Base-by-base conservation (phyloP, 2,888 invertebrate species). In the Chalcis sispes region DNA sequence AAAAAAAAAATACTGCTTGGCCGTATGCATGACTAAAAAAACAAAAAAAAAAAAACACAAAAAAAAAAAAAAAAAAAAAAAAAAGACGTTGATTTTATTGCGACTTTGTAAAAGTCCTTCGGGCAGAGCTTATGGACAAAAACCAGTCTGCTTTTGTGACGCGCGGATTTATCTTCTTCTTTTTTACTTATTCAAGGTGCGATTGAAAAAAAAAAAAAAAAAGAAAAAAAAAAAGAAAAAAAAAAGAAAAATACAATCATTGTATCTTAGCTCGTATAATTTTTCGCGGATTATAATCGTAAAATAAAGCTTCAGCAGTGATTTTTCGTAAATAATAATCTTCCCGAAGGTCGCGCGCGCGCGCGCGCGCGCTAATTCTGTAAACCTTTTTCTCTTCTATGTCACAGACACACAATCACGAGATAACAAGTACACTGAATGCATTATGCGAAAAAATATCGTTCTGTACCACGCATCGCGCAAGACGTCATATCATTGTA, bases 401-500 rank as follows among this genome's bases (percentile, higher is more conserved):
- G 50, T 56, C 72, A 75, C 48, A 70, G 13, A 74, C 10, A 77
- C 20, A 67, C 64, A 79, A 58, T 69, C 69, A 69, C 71, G 48
- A 67, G 50, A 36, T 25, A 46, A 40, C 48, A 52, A 54, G 15
- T 66, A 62, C 23, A 70, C 20, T 52, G 40, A 36, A 20, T 67
- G 42, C 54, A 66, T 66, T 50, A 69, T 64, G 61, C 52, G 29
- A 69, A n/a, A n/a, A n/a, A n/a, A 77, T 59, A 27, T 70, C 40
- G 52, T 74, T 77, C 56, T 72, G 32, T 65, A 77, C 59, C 29
- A 71, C 25, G 50, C 65, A 65, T 52, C 46, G 64, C 70, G 65
- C 62, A 77, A 74, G 58, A 73, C 61, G 69, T 73, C 66, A 75
- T 71, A 77, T 71, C 75, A 75, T 62, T 75, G 71, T 75, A 75